phyloP scores from a whole-genome alignment of 1,140 invertebrate species.

The Trinorchestia longiramus region DNA sequence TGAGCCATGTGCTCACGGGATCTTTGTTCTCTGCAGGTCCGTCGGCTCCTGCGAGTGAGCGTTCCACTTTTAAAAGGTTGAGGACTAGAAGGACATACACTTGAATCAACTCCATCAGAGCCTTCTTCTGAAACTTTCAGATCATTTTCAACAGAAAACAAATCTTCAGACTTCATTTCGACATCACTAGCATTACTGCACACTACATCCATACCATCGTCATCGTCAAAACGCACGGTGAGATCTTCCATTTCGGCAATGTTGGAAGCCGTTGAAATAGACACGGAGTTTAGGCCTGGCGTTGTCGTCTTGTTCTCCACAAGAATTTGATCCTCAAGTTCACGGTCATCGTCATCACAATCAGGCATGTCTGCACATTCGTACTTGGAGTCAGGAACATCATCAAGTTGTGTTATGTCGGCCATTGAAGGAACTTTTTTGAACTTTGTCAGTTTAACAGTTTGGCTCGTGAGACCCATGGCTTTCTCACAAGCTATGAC shows the following conservation, averaged over 20 bases:
- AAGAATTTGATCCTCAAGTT: not conserved
- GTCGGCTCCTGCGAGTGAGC: not conserved
- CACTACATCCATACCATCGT: not conserved
- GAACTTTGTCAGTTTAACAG: slow-evolving; percentile 27
- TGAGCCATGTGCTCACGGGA: slow-evolving; percentile 14
- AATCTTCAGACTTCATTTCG: not conserved
- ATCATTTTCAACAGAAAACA: not conserved
- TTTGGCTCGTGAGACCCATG: slow-evolving; percentile 38
- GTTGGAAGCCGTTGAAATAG: not conserved
- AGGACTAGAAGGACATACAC: not conserved
- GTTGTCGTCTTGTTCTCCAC: not conserved
- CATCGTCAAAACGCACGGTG: not conserved
- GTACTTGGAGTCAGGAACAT: not conserved
- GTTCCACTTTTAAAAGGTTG: slow-evolving; percentile 22
- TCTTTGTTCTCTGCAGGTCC: not conserved
- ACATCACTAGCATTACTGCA: no score
- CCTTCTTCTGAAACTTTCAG: not conserved
- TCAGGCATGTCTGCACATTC: not conserved
- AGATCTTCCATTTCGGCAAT: slow-evolving; percentile 36
- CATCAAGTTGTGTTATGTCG: slow-evolving; percentile 2
- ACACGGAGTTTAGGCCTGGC: not conserved
- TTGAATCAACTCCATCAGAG: not conserved
- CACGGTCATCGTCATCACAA: not conserved
- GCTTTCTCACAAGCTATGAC: not conserved
- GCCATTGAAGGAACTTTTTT: slow-evolving; percentile 44